Conservation (phyloP, 2,113 vertebrate species). For the Muntiacus muntjak region DNA sequence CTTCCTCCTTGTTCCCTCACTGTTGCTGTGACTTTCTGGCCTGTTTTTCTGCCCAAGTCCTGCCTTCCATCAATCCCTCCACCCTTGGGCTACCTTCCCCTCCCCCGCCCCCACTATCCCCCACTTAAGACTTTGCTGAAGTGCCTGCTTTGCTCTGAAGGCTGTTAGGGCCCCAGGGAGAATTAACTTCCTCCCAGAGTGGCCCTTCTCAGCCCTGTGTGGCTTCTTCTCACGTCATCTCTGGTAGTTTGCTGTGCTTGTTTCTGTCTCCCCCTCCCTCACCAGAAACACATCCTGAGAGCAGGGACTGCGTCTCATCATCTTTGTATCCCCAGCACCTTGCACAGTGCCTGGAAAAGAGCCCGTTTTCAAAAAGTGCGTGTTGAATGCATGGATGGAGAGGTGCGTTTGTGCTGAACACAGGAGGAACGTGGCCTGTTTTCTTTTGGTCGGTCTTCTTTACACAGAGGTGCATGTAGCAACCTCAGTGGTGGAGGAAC, state of each 20-base stretch:
- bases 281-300: not conserved
- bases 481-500: not conserved
- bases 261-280: not conserved
- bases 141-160: not conserved
- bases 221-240: not conserved
- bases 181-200: not conserved
- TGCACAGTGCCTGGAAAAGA: not conserved
- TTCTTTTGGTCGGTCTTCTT: not conserved
- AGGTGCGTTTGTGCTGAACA: fast-evolving
- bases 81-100: not conserved
- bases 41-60: not conserved
- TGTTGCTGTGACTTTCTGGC: not conserved
- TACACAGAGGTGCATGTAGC: not conserved
- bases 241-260: not conserved
- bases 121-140: not conserved
- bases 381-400: not conserved
- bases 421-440: not conserved
- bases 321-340: not conserved
- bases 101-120: fast-evolving
- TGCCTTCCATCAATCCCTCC: too few relatives aligned
- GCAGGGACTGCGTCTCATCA: fast-evolving
- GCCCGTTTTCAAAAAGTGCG: not conserved
- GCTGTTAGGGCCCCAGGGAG: not conserved
- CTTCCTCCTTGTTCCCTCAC: fast-evolving
- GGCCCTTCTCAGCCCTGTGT: fast-evolving